Evolutionary conservation across 2,113 vertebrate species (phyloP), one percentile per base, ranked within the genome.

Genomic region (Myrmophylax atrothorax): DNA sequence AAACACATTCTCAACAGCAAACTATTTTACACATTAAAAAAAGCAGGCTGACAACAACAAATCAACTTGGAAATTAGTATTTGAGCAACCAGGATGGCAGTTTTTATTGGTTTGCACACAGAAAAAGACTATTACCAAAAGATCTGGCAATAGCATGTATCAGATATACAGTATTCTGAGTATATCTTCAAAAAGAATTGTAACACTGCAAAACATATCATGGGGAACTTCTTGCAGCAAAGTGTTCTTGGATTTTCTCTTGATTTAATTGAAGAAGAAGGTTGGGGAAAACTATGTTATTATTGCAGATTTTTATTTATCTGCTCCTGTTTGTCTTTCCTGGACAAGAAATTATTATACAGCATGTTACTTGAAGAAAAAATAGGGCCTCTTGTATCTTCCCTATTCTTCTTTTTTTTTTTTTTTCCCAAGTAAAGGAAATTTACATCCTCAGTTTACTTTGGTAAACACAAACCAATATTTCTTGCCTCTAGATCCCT

Each of bases 401-500:
- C 23, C 63, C 18, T 79, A 47, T 5, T 17, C 5, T 26, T 33
- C n/a, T 53, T 92, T 62, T 40, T 33, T 56, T 42, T 7, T 33
- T 56, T 42, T 7, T 4, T 1, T 1, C 26, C 18, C 29, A 33
- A 5, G 2, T 35, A 50, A 63, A 35, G 42, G 18, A 49, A 2
- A 87, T 55, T 26, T 52, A 74, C 11, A 82, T 76, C 66, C 19
- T 93, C 37, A 53, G 7, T 89, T 79, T 91, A 42, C 42, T 52
- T 83, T 38, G 35, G 25, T 40, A 87, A 55, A 93, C 81, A 9
- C 3, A 66, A 68, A 60, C 6, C 31, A 85, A 6, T 13, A 26
- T 75, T 64, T 90, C 58, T 53, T 38, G 38, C 53, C 86, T 66
- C 19, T 47, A 82, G 62, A 66, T 58, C 59, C 20, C 42, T 87